A percentile compares a stretch with the other conserved stretches of the same genome.
Evolutionary conservation across 2,797 vertebrate genomes (phyloP).

Genomic region (Eulemur mongoz): DNA sequence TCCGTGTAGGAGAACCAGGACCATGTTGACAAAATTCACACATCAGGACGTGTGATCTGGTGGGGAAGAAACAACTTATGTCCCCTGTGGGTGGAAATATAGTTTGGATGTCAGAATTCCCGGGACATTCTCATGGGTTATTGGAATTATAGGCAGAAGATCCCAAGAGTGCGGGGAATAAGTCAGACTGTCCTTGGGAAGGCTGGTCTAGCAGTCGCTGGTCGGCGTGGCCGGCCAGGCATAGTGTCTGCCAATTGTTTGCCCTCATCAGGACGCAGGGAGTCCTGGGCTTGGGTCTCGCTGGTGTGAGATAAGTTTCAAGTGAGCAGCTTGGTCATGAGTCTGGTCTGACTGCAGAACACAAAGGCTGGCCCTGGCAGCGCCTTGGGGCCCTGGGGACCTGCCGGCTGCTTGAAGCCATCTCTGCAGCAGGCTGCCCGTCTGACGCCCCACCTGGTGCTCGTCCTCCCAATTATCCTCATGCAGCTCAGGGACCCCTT

Average conservation of each 20-base stretch:
- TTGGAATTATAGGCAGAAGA: background rate
- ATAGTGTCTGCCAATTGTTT: background rate
- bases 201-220: background rate
- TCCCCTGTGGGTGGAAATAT: background rate
- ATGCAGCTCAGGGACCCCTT: background rate
- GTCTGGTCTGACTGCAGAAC: background rate
- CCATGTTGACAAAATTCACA: background rate
- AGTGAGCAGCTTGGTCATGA: background rate
- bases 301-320: background rate
- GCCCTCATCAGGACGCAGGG: fast-evolving
- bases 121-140: background rate
- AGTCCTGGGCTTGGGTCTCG: background rate
- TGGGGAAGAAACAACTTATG: background rate
- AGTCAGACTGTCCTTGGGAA: background rate
- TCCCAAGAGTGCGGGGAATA: background rate
- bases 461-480: background rate
- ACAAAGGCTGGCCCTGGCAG: background rate
- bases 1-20: background rate
- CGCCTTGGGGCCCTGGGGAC: background rate
- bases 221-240: background rate
- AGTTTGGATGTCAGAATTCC: background rate
- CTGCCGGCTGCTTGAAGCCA: background rate
- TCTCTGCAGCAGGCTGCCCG: background rate
- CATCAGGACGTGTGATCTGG: background rate
- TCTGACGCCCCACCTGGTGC: background rate